phyloP scores from a whole-genome alignment of 2,113 vertebrate genomes.

The Python bivittatus region DNA sequence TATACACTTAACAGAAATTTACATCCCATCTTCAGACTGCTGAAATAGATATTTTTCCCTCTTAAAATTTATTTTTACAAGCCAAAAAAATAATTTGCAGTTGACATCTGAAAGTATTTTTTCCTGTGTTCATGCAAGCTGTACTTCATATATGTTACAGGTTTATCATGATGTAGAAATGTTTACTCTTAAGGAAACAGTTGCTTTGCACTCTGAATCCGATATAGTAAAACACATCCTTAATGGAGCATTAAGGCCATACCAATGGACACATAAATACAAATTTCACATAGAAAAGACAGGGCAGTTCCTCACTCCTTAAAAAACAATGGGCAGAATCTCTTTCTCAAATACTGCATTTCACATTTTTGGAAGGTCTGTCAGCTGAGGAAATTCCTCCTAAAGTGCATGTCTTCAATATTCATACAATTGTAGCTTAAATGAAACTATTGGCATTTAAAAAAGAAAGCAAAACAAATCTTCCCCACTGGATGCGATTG shows the following conservation, averaged over 20 bases:
- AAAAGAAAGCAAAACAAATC: neutral
- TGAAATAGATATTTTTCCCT: slow-evolving; percentile 78
- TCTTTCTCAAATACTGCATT: neutral
- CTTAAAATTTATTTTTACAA: slow-evolving; percentile 82
- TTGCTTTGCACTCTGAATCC: slow-evolving; percentile 85
- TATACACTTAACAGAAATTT: slow-evolving; percentile 96
- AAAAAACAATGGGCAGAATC: slow-evolving; percentile 8
- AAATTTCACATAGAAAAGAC: slow-evolving; percentile 67
- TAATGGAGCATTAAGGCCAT: slow-evolving; percentile 89
- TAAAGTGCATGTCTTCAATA: slow-evolving; percentile 5
- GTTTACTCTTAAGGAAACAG: slow-evolving; percentile 74
- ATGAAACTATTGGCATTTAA: slow-evolving; percentile 10
- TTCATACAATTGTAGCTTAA: neutral
- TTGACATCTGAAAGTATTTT: slow-evolving; percentile 71
- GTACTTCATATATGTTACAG: slow-evolving; percentile 73
- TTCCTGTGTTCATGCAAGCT: slow-evolving; percentile 85
- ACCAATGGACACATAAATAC: slow-evolving; percentile 73
- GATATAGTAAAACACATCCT: slow-evolving; percentile 77
- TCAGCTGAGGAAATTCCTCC: slow-evolving; percentile 4
- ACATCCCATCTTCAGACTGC: slow-evolving; percentile 89
- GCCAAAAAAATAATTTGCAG: slow-evolving; percentile 92
- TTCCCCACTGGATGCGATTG: neutral
- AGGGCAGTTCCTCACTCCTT: slow-evolving; percentile 36
- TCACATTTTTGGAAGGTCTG: slow-evolving; percentile 2
- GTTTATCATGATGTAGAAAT: slow-evolving; percentile 81